Conservation (phyloP, 2,113 vertebrate genomes). For the Zonotrichia leucophrys region DNA sequence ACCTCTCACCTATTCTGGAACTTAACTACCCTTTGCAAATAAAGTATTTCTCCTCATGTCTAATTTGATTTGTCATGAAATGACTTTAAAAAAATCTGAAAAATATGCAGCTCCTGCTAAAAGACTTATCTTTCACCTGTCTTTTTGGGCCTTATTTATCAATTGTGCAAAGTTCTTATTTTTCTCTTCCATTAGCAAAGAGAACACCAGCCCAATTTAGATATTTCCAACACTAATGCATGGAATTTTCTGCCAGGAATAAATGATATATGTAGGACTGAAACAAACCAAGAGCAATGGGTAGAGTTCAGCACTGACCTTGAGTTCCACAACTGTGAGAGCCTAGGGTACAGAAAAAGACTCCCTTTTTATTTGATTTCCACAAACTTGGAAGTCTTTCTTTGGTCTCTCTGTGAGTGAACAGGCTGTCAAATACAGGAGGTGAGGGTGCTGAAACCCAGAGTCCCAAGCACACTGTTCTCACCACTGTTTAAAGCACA, state of each 20-base stretch:
- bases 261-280: neutral
- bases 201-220: neutral
- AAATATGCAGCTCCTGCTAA: neutral
- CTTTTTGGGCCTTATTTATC: neutral
- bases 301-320: neutral
- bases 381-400: neutral
- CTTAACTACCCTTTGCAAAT: neutral
- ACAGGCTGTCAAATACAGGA: neutral
- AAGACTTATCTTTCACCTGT: neutral
- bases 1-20: neutral
- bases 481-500: neutral
- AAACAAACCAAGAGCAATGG: neutral
- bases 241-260: neutral
- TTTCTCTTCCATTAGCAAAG: neutral
- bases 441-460: neutral
- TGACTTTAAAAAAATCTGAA: neutral
- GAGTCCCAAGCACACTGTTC: neutral
- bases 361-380: neutral
- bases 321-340: neutral
- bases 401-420: neutral
- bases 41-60: neutral
- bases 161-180: neutral
- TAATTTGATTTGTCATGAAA: neutral
- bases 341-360: neutral
- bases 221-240: neutral